Conservation (phyloP, 2,113 vertebrate genomes). For the Ia io region DNA sequence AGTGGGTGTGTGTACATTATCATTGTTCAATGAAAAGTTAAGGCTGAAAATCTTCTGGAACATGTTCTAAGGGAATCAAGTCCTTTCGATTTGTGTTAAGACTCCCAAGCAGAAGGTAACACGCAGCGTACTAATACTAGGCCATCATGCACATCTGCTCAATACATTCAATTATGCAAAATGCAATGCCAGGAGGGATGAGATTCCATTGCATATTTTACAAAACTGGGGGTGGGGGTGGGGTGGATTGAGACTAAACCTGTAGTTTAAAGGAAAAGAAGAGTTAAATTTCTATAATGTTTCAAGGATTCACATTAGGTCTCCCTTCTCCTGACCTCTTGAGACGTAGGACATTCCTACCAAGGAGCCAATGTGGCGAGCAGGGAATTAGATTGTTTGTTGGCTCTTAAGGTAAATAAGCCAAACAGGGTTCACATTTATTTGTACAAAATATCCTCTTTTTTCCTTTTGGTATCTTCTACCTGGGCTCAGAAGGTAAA, state of each 20-base stretch:
- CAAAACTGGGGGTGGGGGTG: neutral
- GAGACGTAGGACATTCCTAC: neutral
- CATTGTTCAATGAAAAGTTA: neutral
- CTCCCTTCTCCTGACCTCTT: neutral
- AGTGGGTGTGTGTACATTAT: neutral
- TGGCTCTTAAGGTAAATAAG: neutral
- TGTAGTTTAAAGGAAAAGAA: conserved; percentile 14
- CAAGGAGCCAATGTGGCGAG: neutral
- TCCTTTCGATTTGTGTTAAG: neutral
- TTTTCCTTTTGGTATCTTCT: neutral
- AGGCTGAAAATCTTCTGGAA: neutral
- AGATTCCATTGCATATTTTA: neutral
- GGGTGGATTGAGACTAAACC: neutral
- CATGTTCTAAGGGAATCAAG: neutral
- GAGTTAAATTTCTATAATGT: conserved; percentile 17
- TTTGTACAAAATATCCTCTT: neutral
- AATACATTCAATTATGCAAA: neutral
- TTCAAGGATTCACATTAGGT: conserved; percentile 20
- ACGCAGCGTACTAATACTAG: neutral
- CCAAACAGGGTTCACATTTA: neutral
- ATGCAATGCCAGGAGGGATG: conserved; percentile 25
- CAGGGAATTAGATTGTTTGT: neutral
- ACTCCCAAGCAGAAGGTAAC: neutral
- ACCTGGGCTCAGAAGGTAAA: neutral
- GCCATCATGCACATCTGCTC: neutral